Evolutionary conservation across 2,113 vertebrate species (phyloP).

Genomic region (Proterorhinus semilunaris): DNA sequence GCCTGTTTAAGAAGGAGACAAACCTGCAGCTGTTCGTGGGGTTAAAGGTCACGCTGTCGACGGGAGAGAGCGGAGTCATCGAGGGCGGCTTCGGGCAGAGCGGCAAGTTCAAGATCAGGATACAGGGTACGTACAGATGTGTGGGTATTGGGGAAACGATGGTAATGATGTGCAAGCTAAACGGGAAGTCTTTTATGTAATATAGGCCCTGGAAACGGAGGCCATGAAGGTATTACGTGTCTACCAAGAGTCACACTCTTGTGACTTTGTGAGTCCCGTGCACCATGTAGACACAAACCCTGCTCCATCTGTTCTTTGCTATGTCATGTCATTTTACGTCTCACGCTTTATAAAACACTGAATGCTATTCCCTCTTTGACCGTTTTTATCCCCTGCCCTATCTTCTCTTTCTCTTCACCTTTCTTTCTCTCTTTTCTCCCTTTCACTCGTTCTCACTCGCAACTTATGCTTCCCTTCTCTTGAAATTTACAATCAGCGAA

Average conservation of each 20-base stretch:
- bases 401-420: background rate
- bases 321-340: no score
- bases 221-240: no score
- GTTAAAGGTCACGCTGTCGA: constrained; percentile 88
- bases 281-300: no score
- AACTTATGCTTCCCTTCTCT: background rate
- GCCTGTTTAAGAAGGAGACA: constrained; percentile 97
- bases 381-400: background rate
- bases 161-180: no score
- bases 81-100: constrained; percentile 95
- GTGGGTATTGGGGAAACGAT: background rate
- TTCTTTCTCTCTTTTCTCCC: background rate
- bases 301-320: no score
- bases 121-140: constrained; percentile 81
- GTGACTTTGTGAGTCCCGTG: no score
- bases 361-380: no score
- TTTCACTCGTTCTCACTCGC: background rate
- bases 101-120: constrained; percentile 91
- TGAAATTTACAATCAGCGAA: no score
- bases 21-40: constrained; percentile 97
- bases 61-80: constrained; percentile 88
- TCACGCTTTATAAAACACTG: no score
- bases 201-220: no score
- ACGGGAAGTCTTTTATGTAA: no score
- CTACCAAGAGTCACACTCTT: no score